Conservation (phyloP, 2,888 invertebrate genomes). For the Iphiclides podalirius region DNA sequence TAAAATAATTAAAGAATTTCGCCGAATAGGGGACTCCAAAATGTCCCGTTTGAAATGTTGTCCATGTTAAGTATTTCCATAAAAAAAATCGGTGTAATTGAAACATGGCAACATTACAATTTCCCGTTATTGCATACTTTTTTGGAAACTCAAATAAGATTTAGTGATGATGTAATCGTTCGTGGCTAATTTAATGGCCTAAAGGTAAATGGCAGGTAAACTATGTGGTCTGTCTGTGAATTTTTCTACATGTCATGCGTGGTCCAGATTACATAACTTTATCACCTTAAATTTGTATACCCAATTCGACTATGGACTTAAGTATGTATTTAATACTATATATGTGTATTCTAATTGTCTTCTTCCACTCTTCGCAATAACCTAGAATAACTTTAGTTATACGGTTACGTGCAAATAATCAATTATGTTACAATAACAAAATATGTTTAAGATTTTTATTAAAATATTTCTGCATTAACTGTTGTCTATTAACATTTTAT, state of each 20-base stretch:
- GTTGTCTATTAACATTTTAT: too few species aligned
- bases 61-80: too few species aligned
- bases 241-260: conserved; percentile 52
- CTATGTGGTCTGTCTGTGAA: conserved; percentile 47
- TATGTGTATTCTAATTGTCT: neutral
- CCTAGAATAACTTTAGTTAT: neutral
- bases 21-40: too few species aligned
- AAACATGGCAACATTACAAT: too few species aligned
- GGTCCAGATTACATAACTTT: conserved; percentile 33
- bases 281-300: too few species aligned
- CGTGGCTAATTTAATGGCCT: conserved; percentile 17
- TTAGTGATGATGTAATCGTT: neutral
- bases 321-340: conserved; percentile 4
- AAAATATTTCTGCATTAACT: too few species aligned
- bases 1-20: too few species aligned
- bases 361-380: neutral
- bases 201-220: conserved; percentile 4
- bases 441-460: conserved; percentile 5
- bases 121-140: too few species aligned
- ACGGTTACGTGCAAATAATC: neutral
- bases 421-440: conserved; percentile 8
- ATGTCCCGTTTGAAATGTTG: too few species aligned
- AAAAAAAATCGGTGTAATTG: too few species aligned
- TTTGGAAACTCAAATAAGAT: too few species aligned
- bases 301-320: too few species aligned